Percentiles rank a stretch among this genome's conserved stretches.
phyloP scores from a whole-genome alignment of 2,113 vertebrate species.

The Hassar affinis region DNA sequence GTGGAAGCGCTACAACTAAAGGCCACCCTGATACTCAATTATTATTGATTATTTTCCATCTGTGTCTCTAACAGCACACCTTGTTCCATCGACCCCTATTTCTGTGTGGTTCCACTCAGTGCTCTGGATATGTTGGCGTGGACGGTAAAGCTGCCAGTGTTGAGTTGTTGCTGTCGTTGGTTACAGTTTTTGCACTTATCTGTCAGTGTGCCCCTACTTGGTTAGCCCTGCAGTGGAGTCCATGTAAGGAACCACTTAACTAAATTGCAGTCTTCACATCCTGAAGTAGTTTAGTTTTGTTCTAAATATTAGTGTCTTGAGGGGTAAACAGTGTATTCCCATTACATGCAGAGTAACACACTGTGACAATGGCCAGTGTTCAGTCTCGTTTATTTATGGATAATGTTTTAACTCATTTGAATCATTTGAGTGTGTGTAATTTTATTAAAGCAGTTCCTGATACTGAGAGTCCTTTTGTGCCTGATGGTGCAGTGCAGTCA shows the following conservation, averaged over 20 bases:
- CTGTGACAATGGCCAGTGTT: neutral
- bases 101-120: conserved; percentile 26
- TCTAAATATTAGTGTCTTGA: neutral
- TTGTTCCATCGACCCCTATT: conserved; percentile 22
- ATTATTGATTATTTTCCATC: neutral
- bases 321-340: neutral
- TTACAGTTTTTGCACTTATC: conserved; percentile 37
- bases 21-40: neutral
- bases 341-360: neutral
- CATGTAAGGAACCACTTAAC: conserved; percentile 19
- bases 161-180: conserved; percentile 46
- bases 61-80: neutral
- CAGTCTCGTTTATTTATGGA: neutral
- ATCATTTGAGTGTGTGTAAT: conserved; percentile 6
- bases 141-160: conserved; percentile 42
- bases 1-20: neutral
- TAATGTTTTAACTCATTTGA: neutral
- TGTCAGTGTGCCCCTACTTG: conserved; percentile 47
- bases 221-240: neutral
- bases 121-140: conserved; percentile 25
- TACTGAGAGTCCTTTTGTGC: neutral
- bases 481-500: neutral
- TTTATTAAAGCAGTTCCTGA: neutral
- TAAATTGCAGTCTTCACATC: neutral
- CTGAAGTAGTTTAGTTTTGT: neutral